Base-by-base conservation (phyloP, 1,140 invertebrate species). In the Tigriopus japonicus region DNA sequence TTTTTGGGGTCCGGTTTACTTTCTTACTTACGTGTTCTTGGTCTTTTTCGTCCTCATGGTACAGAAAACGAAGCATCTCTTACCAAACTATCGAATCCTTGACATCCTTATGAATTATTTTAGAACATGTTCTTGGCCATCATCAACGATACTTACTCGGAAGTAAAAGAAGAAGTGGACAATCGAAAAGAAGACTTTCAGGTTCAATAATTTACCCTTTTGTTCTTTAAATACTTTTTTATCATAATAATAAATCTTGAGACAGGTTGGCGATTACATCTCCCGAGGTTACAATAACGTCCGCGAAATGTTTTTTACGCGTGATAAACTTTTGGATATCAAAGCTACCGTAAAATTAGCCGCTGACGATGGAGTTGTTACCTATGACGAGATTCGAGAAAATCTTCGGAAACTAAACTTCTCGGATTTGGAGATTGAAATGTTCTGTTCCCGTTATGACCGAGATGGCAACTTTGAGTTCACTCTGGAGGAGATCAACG, bases 101-200 rank as follows among this genome's bases (percentile, higher is more conserved):
- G n/a, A n/a, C n/a, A n/a, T n/a, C n/a, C n/a, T n/a, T n/a, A n/a
- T n/a, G n/a, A n/a, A n/a, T n/a, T n/a, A n/a, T n/a, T n/a, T n/a
- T 65, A 81, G 80, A 86, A 86, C 69, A 86, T 87, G 84, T 87
- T 87, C 70, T 69, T 87, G 69, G 85, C 85, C 59, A 87, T 87
- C 64, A 85, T 87, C 63, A 86, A 85, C 67, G 85, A 87, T 68
- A 81, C 82, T 0, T 84, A 84, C 62, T 73, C 77, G 1, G 76
- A 81, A 66, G 81, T 84, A 0, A 86, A 86, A 70, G 75, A 75
- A 3, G 83, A 86, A 68, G 77, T 84, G 63, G 74, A 78, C 35
- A 73, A 75, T 54, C 74, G 80, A 62, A 76, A 76, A 62, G 77
- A 80, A 64, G 79, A 82, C 66, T 79, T 83, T 68, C 75, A 76